Conservation (phyloP, 2,797 vertebrate genomes). For the Chiroxiphia lanceolata region DNA sequence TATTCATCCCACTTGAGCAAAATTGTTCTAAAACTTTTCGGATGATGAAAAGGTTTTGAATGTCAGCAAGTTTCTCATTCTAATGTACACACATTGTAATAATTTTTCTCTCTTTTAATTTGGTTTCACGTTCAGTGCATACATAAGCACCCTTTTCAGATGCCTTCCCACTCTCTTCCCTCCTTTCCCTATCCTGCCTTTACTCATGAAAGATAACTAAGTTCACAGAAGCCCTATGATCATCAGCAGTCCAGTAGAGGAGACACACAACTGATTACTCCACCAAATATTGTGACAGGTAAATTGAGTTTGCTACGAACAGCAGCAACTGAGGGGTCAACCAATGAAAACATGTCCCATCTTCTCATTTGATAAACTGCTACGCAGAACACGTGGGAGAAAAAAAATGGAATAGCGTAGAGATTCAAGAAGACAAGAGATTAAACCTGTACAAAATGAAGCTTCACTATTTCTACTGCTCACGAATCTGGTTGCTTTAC, state of each 20-base stretch:
- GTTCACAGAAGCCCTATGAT: not conserved
- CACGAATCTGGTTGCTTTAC: not conserved
- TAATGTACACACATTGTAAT: not conserved
- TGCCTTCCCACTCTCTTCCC: not conserved
- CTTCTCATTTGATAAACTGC: not conserved
- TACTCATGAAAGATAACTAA: not conserved
- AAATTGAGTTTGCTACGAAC: not conserved
- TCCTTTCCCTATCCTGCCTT: not conserved
- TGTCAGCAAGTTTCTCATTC: not conserved
- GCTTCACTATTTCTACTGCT: not conserved
- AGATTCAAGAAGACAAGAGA: not conserved
- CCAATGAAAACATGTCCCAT: not conserved
- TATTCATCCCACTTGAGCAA: not conserved
- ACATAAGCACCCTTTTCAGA: not conserved
- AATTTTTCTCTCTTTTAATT: not conserved
- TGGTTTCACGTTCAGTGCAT: not conserved
- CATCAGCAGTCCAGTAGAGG: not conserved
- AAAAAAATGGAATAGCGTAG: fast-evolving
- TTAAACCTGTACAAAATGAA: not conserved
- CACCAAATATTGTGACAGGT: fast-evolving
- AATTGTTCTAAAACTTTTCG: not conserved
- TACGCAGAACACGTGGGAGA: not conserved
- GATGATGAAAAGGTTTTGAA: not conserved
- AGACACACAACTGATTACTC: not conserved
- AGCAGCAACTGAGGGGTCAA: not conserved